These are phyloP conservation scores for Bungarus multicinctus DNA, from an alignment of 2,113 vertebrate genomes.

Conservation along the genomic window DNA sequence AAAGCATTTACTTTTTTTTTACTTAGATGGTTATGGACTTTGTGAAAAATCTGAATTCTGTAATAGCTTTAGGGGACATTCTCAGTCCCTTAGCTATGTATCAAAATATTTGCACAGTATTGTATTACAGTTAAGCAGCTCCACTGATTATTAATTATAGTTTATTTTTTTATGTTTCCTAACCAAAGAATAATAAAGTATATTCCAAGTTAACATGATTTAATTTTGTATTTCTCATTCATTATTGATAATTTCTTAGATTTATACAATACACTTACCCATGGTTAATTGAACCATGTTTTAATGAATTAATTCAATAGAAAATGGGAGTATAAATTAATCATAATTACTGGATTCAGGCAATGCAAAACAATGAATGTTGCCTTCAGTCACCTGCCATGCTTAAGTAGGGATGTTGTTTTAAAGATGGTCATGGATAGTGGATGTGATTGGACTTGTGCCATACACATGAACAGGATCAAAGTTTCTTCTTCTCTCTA, in stretches of 20 bases:
- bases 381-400: neutral
- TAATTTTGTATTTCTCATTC: neutral
- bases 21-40: slow-evolving; percentile 30
- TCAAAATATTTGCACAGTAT: neutral
- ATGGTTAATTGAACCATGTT: neutral
- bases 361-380: neutral
- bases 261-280: neutral
- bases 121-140: neutral
- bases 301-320: neutral
- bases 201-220: neutral
- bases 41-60: slow-evolving; percentile 13
- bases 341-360: neutral
- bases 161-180: neutral
- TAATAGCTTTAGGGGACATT: neutral
- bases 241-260: neutral
- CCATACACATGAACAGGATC: neutral
- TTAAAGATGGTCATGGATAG: neutral
- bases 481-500: neutral
- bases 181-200: neutral
- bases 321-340: neutral
- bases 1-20: neutral
- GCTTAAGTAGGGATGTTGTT: neutral
- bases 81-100: neutral
- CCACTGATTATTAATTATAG: neutral
- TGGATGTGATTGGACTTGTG: neutral